Base-by-base conservation (phyloP, 1,140 invertebrate species). In the Philopotamus ludificatus region DNA sequence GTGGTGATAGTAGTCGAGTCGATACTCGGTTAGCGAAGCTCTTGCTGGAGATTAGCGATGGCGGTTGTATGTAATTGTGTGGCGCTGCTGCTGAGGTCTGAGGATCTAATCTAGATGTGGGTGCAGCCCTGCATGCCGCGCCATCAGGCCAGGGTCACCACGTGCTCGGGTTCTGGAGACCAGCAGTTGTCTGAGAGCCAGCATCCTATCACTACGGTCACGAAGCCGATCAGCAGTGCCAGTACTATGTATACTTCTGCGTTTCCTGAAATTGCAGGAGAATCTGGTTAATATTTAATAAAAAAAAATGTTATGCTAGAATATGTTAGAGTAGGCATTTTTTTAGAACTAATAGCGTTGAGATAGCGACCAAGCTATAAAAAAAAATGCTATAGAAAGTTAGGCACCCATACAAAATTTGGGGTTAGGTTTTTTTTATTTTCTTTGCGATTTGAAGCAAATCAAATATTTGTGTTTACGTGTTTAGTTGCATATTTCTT, bases 171-270 rank as follows among this genome's bases (percentile, higher is more conserved):
- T 71, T 88, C 86, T 50, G 87, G 86, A 45, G 86, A 87, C 86
- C 86, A 88, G 74, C 86, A 88, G 77, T 88, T 89, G 82, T 89
- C 87, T 1, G 86, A 87, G 34, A 89, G 78, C 87, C 87, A 89
- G 76, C 87, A 89, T 53, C 87, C 87, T 66, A 88, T 85, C 65
- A 88, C 85, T 34, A 89, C 86, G 8, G 86, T 87, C 67, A 87
- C 81, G 71, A 87, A 81, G 7, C 87, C 87, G 70, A 89, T 89
- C 67, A 87, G 78, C 53, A 89, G 75, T 1, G 87, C 87, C 66
- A 89, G 72, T 68, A 89, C 85, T 74, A 89, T 88, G 77, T 87
- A 89, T 65, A 87, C 83, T 72, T 88, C 86, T 18, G 87, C 87
- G 76, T 89, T 87, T 28, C 87, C 87, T 86, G 80, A 39, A 74